Percentiles rank a stretch among this genome's conserved stretches.
phyloP scores from a whole-genome alignment of 2,113 vertebrate genomes.

The Dendrocopos noguchii region DNA sequence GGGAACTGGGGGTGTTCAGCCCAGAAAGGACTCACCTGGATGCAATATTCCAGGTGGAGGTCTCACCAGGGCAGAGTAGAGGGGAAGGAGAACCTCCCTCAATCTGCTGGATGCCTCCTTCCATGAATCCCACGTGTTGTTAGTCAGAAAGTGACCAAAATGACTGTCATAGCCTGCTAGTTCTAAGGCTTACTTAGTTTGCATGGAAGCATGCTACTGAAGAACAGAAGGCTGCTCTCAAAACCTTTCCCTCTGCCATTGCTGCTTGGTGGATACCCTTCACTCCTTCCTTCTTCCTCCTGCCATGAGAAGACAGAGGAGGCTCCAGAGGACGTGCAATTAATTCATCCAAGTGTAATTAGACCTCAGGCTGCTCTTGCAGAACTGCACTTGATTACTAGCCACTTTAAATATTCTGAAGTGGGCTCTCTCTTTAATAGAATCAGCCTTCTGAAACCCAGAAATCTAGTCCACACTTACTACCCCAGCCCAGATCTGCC shows the following conservation, averaged over 20 bases:
- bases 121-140: background rate
- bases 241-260: background rate
- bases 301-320: background rate
- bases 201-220: background rate
- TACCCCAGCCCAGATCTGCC: background rate
- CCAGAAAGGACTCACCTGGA: too few species aligned
- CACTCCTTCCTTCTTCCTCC: background rate
- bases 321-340: background rate
- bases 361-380: background rate
- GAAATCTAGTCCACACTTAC: background rate
- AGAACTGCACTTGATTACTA: background rate
- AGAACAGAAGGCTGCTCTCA: rapidly evolving
- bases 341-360: background rate
- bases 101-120: too few species aligned
- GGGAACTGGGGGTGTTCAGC: too few species aligned
- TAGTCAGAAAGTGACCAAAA: background rate
- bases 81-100: too few species aligned
- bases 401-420: background rate
- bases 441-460: background rate
- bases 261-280: background rate
- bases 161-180: background rate
- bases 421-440: background rate
- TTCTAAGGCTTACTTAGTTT: background rate
- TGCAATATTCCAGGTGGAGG: too few species aligned
- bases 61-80: too few species aligned